Conservation (phyloP, 2,888 invertebrate species). For the Sthenelais limicola region DNA sequence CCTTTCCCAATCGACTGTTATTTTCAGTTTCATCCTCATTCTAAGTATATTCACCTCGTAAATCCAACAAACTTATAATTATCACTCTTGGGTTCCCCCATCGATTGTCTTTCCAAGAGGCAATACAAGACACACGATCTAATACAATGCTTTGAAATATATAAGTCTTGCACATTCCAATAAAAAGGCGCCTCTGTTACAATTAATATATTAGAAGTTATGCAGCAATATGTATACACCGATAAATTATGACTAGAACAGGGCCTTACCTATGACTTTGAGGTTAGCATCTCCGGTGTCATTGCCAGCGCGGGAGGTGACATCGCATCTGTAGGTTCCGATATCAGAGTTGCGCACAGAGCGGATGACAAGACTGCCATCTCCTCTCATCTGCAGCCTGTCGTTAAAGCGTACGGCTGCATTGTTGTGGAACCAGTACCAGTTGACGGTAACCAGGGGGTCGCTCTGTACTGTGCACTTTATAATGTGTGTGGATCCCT, state of each 20-base stretch:
- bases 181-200: too few relatives aligned
- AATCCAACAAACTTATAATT: too few relatives aligned
- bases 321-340: slow-evolving; percentile 92
- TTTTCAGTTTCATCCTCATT: too few relatives aligned
- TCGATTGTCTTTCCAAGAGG: too few relatives aligned
- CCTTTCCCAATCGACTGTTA: too few relatives aligned
- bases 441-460: slow-evolving; percentile 75
- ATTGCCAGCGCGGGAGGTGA: slow-evolving; percentile 90
- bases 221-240: background rate
- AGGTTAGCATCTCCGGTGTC: slow-evolving; percentile 89
- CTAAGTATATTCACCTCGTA: too few relatives aligned
- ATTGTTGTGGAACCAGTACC: slow-evolving; percentile 62
- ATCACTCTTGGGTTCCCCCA: too few relatives aligned
- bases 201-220: background rate
- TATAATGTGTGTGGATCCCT: slow-evolving; percentile 93
- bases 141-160: too few relatives aligned
- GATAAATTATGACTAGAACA: background rate
- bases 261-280: slow-evolving; percentile 81
- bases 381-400: slow-evolving; percentile 67
- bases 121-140: too few relatives aligned
- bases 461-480: slow-evolving; percentile 96
- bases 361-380: slow-evolving; percentile 88
- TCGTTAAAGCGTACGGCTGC: slow-evolving; percentile 46
- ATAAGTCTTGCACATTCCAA: too few relatives aligned
- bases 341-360: slow-evolving; percentile 79